A percentile compares a stretch with the other conserved stretches of the same genome.
phyloP scores from a whole-genome alignment of 2,888 invertebrate genomes.

The Eilema depressum region DNA sequence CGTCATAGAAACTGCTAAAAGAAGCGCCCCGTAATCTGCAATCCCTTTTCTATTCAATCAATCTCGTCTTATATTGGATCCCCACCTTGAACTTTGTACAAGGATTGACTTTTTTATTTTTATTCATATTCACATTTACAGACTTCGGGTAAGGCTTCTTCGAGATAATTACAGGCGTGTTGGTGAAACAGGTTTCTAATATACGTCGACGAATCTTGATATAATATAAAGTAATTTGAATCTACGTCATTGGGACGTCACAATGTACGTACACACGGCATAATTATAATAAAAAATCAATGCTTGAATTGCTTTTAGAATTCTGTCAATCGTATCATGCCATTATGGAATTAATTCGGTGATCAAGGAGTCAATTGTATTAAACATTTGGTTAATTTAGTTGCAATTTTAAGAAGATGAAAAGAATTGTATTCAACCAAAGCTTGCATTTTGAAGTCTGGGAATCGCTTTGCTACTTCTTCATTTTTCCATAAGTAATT shows the following conservation, averaged over 20 bases:
- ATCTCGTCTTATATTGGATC: neutral
- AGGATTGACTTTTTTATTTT: neutral
- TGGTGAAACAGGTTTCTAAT: neutral
- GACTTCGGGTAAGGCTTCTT: slow-evolving; percentile 1
- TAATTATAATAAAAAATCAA: neutral
- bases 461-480: too few species aligned
- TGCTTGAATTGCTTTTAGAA: neutral
- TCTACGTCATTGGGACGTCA: neutral
- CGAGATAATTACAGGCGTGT: neutral
- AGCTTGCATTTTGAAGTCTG: too few species aligned
- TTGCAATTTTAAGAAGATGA: too few species aligned
- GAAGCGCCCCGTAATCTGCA: neutral
- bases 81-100: neutral
- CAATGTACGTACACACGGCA: neutral
- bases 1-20: neutral
- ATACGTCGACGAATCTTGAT: neutral
- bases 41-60: neutral
- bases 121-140: neutral
- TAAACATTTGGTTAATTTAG: too few species aligned
- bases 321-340: too few species aligned
- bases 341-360: too few species aligned
- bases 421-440: too few species aligned
- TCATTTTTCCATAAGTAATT: too few species aligned
- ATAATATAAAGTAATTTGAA: slow-evolving; percentile 4
- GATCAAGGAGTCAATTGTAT: too few species aligned